Conservation (phyloP, 53 echinoderm and acorn worm species). For the Zoroaster sp. region DNA sequence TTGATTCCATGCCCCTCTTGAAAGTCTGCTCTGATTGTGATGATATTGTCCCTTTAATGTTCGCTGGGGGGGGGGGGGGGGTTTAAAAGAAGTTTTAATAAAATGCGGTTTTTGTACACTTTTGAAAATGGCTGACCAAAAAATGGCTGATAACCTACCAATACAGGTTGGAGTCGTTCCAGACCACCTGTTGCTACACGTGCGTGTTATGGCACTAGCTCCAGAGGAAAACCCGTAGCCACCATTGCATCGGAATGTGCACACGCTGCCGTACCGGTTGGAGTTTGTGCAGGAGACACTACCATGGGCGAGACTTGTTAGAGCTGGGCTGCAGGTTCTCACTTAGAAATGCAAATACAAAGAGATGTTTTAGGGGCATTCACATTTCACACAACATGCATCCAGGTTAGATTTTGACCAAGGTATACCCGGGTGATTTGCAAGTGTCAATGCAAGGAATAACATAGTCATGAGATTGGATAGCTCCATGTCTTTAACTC, state of each 20-base stretch:
- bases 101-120: not conserved
- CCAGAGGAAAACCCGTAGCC: constrained; percentile 44
- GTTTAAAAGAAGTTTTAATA: not conserved
- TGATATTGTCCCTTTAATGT: too few species aligned
- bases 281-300: constrained; percentile 38
- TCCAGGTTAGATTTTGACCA: not conserved
- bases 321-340: constrained; percentile 44
- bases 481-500: too few species aligned
- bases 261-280: constrained; percentile 44
- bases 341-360: not conserved
- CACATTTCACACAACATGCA: too few species aligned
- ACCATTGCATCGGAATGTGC: constrained; percentile 36
- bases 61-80: not conserved
- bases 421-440: not conserved
- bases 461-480: too few species aligned
- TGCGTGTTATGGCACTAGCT: constrained; percentile 26
- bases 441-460: not conserved
- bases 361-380: not conserved
- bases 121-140: not conserved
- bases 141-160: constrained; percentile 30
- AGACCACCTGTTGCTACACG: constrained; percentile 61
- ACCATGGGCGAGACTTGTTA: constrained; percentile 20
- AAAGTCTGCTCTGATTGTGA: too few species aligned
- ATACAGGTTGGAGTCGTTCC: constrained; percentile 56
- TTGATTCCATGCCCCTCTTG: too few species aligned